These are phyloP conservation scores for Acronicta alni DNA, from an alignment of 2,888 invertebrate species.

Conservation along the genomic window DNA sequence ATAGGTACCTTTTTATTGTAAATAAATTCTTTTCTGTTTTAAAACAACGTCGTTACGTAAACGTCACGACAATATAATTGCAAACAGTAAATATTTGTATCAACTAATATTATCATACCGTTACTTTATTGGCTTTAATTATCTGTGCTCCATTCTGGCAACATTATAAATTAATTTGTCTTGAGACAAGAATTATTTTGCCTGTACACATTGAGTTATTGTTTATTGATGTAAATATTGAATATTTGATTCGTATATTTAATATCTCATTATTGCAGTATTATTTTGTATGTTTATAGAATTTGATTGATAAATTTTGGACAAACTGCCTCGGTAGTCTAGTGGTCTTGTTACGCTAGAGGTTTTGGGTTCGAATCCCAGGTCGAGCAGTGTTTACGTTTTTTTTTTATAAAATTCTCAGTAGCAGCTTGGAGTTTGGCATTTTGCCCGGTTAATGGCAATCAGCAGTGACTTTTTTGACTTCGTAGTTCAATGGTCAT, in stretches of 20 bases:
- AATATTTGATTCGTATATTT: slow-evolving; percentile 74
- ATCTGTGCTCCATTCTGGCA: slow-evolving; percentile 73
- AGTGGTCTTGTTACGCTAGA: too few species aligned
- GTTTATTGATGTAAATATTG: slow-evolving; percentile 81
- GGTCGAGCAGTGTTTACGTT: too few species aligned
- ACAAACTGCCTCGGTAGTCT: too few species aligned
- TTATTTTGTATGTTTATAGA: slow-evolving; percentile 37
- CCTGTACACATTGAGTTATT: slow-evolving; percentile 73
- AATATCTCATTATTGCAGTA: slow-evolving; percentile 48
- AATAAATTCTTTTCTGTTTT: slow-evolving; percentile 19
- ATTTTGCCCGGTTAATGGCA: too few species aligned
- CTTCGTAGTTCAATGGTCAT: too few species aligned
- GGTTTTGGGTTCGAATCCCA: too few species aligned
- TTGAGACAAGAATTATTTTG: slow-evolving; percentile 82
- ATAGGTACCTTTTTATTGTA: too few species aligned
- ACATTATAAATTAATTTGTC: slow-evolving; percentile 82
- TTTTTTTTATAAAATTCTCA: too few species aligned
- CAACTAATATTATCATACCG: slow-evolving; percentile 60
- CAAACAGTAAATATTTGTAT: slow-evolving; percentile 61
- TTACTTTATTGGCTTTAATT: slow-evolving; percentile 72
- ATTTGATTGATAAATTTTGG: slow-evolving; percentile 27
- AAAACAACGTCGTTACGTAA: slow-evolving; percentile 22
- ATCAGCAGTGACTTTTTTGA: too few species aligned
- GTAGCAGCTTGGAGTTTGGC: too few species aligned
- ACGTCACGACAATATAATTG: slow-evolving; percentile 36